Base-by-base conservation (phyloP, 2,888 invertebrate species). In the Crioceris asparagi region DNA sequence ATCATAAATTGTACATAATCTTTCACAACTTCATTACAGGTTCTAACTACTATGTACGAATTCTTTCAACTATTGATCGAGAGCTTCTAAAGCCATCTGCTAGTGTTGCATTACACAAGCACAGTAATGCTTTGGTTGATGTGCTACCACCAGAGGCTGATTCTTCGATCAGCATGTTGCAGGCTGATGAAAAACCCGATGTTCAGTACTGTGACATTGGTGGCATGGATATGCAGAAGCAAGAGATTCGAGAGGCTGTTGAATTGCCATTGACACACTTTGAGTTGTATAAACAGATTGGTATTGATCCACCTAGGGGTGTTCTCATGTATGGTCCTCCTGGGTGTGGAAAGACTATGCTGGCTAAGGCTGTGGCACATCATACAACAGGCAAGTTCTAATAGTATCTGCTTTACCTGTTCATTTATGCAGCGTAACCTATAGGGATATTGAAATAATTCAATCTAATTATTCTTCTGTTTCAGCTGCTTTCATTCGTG, bases 311-410 rank as follows among this genome's bases (percentile, higher is more conserved):
- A 1, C 98, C 98, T 0, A 52, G 59, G 33, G 59, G 59, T 29
- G 98, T 98, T 2, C 76, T 98, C 21, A 92, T 98, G 93, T 98
- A 91, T 58, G 98, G 98, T 0, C 98, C 98, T n/a, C 97, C 98
- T 1, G 88, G 98, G 2, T 97, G 97, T 65, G 98, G 98, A 17
- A 98, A 98, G 69, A 98, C 98, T 38, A 97, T 98, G 97, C 69
- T 98, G 53, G 98, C 98, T 18, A 98, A 98, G 65, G 96, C 96
- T 46, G 96, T 96, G 5, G 96, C 96, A 11, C 92, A 96, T 71
- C 96, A 97, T 57, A 97, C 96, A 23, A 96, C 94, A 51, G 86
- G 86, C 86, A 61, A 56, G 40, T 35, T 11, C 7, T 10, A 21
- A 27, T 8, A n/a, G n/a, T n/a, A n/a, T n/a, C n/a, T n/a, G n/a